A percentile compares a stretch with the other conserved stretches of the same genome.
These are phyloP conservation scores for Rhea americana DNA, from an alignment of 2,113 vertebrate genomes.

Conservation along the genomic window DNA sequence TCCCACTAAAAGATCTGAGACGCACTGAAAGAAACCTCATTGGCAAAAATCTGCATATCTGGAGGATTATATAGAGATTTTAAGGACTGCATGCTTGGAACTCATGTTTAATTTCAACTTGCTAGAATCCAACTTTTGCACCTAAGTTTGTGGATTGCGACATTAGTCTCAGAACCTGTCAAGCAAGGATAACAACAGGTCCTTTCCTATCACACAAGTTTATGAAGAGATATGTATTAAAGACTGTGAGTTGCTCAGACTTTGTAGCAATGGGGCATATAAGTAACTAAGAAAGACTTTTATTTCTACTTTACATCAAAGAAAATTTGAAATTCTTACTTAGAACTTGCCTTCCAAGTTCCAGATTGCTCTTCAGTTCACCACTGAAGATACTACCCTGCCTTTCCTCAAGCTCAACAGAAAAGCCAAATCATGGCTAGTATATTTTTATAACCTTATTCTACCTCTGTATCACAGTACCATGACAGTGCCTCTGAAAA, in stretches of 20 bases:
- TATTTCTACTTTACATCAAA: neutral
- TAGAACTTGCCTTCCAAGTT: neutral
- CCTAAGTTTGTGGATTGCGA: neutral
- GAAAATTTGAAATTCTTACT: neutral
- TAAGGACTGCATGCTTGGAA: neutral
- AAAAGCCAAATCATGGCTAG: neutral
- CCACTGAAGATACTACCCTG: neutral
- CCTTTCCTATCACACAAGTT: neutral
- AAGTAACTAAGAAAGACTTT: neutral
- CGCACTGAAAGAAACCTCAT: neutral
- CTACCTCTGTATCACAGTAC: neutral
- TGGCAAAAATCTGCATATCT: neutral
- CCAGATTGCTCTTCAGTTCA: neutral
- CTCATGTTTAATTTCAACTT: neutral
- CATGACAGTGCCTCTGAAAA: neutral
- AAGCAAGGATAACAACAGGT: neutral
- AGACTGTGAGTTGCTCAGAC: neutral
- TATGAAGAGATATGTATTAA: neutral
- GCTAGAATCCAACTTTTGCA: neutral
- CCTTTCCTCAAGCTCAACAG: neutral
- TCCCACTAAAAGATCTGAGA: neutral
- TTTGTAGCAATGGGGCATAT: neutral
- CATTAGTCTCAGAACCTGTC: neutral
- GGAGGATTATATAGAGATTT: neutral
- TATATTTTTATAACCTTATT: neutral